Conservation (phyloP, 1,140 invertebrate species). For the Anagrus nilaparvatae region DNA sequence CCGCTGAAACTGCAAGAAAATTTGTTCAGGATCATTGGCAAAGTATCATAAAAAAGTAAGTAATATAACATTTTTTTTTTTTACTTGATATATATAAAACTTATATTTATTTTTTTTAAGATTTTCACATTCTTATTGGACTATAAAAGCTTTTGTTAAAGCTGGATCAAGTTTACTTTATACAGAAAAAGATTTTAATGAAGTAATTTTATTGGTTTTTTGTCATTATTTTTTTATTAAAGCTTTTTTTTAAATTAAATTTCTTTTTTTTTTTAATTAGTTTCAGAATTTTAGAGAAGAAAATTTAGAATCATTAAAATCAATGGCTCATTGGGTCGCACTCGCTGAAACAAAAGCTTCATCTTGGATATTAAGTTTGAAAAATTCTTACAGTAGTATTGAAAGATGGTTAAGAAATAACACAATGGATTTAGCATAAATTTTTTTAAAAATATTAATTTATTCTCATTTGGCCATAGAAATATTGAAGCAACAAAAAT, state of each 20-base stretch:
- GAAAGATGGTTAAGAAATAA: slow-evolving; percentile 20
- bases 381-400: slow-evolving; percentile 21
- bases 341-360: slow-evolving; percentile 31
- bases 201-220: slow-evolving; percentile 20
- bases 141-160: slow-evolving; percentile 25
- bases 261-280: slow-evolving; percentile 16
- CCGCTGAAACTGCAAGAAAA: slow-evolving; percentile 24
- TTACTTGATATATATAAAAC: neutral
- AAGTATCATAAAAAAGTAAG: slow-evolving; percentile 24
- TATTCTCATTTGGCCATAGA: too few species aligned
- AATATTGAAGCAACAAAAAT: too few species aligned
- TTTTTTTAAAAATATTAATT: too few species aligned
- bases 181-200: slow-evolving; percentile 28
- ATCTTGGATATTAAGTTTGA: slow-evolving; percentile 28
- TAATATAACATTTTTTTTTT: neutral
- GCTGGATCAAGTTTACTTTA: slow-evolving; percentile 26
- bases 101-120: slow-evolving; percentile 15
- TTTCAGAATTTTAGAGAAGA: slow-evolving; percentile 30
- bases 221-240: neutral
- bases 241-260: neutral
- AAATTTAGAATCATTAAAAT: slow-evolving; percentile 31
- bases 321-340: slow-evolving; percentile 28
- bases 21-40: slow-evolving; percentile 30
- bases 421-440: too few species aligned
- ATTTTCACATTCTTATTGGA: slow-evolving; percentile 22